Evolutionary conservation across 2,888 invertebrate species (phyloP).

Genomic region (Drosophila nr. perissopoda): DNA sequence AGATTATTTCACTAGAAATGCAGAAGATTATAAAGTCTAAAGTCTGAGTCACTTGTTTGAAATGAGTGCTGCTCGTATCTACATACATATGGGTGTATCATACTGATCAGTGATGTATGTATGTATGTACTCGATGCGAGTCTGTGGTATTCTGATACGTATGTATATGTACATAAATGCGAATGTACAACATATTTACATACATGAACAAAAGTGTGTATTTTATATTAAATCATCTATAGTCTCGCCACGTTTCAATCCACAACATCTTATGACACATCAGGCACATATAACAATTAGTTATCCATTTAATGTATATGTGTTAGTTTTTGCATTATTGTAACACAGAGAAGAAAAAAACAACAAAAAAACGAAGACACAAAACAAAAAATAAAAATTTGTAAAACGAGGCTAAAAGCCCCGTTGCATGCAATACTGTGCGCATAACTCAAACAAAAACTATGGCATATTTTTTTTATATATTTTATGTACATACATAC

Average conservation of each 20-base stretch:
- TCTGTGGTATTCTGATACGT: background rate
- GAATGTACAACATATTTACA: background rate
- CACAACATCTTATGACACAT: slow-evolving; percentile 23
- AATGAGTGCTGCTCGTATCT: background rate
- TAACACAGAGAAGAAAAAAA: slow-evolving; percentile 19
- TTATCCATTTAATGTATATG: slow-evolving; percentile 11
- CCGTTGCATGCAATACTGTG: slow-evolving; percentile 17
- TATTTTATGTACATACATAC: slow-evolving; percentile 5
- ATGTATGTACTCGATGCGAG: background rate
- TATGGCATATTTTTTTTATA: slow-evolving; percentile 6
- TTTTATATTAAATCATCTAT: background rate
- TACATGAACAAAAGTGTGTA: background rate
- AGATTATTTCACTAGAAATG: background rate
- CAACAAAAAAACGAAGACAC: slow-evolving; percentile 1
- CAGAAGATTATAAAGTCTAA: background rate
- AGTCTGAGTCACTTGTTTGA: background rate
- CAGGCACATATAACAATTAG: slow-evolving; percentile 8
- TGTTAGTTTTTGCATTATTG: slow-evolving; percentile 12
- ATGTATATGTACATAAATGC: background rate
- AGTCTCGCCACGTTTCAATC: slow-evolving; percentile 5
- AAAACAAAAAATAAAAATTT: slow-evolving; percentile 9
- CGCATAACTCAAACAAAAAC: slow-evolving; percentile 6
- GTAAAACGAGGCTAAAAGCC: slow-evolving; percentile 35
- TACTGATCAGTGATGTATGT: background rate
- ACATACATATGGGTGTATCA: background rate